phyloP scores from a whole-genome alignment of 1,140 invertebrate species.

The Oedothorax gibbosus region DNA sequence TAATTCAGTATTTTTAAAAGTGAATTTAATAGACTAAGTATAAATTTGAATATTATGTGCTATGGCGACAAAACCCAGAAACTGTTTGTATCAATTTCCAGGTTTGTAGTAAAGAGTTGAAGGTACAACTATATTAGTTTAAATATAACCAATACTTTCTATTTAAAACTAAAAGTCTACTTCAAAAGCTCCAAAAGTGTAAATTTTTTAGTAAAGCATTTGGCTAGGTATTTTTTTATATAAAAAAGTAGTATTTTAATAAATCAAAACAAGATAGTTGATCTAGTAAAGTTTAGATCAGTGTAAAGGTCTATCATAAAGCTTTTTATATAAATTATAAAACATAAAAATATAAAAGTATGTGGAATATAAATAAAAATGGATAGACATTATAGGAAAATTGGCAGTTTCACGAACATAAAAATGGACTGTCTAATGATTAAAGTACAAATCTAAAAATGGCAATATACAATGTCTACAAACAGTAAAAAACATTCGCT shows the following conservation, averaged over 20 bases:
- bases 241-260: constrained; percentile 26
- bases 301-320: constrained; percentile 19
- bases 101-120: too few species aligned
- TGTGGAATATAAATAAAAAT: constrained; percentile 33
- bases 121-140: too few species aligned
- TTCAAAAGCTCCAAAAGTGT: constrained; percentile 28
- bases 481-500: constrained; percentile 37
- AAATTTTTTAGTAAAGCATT: constrained; percentile 8
- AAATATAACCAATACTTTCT: not conserved
- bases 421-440: constrained; percentile 42
- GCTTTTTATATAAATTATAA: constrained; percentile 33
- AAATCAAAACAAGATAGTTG: constrained; percentile 13
- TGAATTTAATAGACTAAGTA: too few species aligned
- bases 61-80: too few species aligned
- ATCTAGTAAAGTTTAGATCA: constrained; percentile 3
- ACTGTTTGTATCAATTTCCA: too few species aligned
- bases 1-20: too few species aligned
- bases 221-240: not conserved
- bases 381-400: constrained; percentile 26
- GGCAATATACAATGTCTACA: constrained; percentile 55
- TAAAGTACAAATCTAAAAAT: constrained; percentile 55
- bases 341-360: constrained; percentile 38
- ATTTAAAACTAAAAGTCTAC: constrained; percentile 19
- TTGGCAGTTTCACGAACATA: constrained; percentile 46
- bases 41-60: too few species aligned